Percentiles rank a stretch among this genome's conserved stretches.
Evolutionary conservation across 2,797 vertebrate genomes (phyloP).

Genomic region (Eurystomus glaucurus): DNA sequence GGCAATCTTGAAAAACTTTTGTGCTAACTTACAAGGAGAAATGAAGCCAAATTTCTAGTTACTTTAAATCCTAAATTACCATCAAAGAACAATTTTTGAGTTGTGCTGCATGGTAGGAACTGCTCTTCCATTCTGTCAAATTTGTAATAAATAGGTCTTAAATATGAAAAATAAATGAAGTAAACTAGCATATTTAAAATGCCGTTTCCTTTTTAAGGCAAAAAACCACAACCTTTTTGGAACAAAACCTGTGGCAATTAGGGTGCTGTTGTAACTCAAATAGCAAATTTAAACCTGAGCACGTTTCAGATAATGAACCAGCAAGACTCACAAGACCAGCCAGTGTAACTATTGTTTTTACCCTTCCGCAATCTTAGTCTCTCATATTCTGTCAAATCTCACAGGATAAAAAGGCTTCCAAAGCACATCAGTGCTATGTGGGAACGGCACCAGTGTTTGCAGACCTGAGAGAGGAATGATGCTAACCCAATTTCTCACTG

Average conservation of each 20-base stretch:
- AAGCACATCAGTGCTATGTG: rapidly evolving
- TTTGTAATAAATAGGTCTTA: background rate
- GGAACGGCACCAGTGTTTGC: rapidly evolving
- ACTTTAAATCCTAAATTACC: background rate
- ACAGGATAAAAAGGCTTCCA: background rate
- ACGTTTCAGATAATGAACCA: background rate
- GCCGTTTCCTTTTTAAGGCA: background rate
- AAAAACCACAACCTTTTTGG: background rate
- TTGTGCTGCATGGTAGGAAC: background rate
- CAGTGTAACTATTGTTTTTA: background rate
- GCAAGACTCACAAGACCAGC: background rate
- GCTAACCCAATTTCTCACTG: rapidly evolving
- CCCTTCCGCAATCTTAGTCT: background rate
- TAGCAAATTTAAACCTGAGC: background rate
- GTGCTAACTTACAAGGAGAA: background rate
- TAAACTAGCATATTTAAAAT: background rate
- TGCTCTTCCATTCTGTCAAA: background rate
- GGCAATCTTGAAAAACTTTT: background rate
- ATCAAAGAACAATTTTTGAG: background rate
- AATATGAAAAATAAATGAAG: background rate
- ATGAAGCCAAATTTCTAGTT: background rate
- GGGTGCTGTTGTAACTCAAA: background rate
- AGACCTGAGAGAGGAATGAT: background rate
- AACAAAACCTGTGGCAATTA: background rate
- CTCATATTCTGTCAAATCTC: background rate